phyloP scores from a whole-genome alignment of 2,797 vertebrate species.

The Pelodytes ibericus region DNA sequence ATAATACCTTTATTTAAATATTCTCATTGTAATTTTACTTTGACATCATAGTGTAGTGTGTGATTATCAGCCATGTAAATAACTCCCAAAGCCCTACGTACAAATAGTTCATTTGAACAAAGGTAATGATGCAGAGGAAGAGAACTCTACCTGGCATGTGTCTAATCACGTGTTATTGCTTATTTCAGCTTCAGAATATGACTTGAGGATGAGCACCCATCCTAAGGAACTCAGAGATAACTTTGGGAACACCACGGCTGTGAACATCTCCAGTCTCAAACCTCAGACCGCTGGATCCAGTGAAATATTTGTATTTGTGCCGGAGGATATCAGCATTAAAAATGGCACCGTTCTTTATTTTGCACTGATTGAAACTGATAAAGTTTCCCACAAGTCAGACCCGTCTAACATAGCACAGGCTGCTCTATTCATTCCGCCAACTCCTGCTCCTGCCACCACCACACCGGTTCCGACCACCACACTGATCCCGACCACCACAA shows the following conservation, averaged over 20 bases:
- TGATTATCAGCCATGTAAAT: no score
- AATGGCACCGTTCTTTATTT: conserved; percentile 62
- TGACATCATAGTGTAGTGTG: no score
- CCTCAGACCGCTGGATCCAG: conserved; percentile 59
- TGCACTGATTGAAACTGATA: conserved; percentile 60
- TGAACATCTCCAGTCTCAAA: conserved; percentile 58
- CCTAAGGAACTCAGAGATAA: conserved; percentile 62
- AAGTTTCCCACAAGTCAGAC: conserved; percentile 59
- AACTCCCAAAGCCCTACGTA: no score
- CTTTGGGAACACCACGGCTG: conserved; percentile 53
- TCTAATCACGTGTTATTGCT: not conserved
- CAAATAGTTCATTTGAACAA: no score
- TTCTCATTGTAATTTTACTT: no score
- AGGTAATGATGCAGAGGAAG: no score
- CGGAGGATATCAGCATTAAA: conserved; percentile 48
- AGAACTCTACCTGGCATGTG: no score
- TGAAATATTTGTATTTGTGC: conserved; percentile 62
- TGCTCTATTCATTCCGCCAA: conserved; percentile 57
- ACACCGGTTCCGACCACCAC: not conserved
- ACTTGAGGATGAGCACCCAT: conserved; percentile 59
- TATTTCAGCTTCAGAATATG: conserved; percentile 59
- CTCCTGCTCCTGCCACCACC: not conserved
- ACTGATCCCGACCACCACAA: not conserved
- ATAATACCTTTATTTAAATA: no score
- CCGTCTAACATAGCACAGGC: conserved; percentile 65